Conservation (phyloP, 1,140 invertebrate species). For the Penaeus japonicus region DNA sequence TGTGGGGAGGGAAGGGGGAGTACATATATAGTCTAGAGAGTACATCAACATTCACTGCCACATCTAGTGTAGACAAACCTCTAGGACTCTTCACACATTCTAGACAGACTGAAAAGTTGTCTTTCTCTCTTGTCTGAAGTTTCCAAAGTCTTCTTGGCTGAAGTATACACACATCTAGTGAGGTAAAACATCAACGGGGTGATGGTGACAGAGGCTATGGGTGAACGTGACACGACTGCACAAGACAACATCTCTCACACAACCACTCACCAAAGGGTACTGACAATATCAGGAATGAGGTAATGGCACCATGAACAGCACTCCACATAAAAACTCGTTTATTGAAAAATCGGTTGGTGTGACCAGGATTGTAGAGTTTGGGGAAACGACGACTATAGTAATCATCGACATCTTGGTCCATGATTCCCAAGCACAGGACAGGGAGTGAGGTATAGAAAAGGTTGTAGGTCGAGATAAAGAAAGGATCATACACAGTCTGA, state of each 20-base stretch:
- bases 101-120: no score
- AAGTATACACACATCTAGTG: no score
- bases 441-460: conserved; percentile 74
- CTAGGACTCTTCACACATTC: no score
- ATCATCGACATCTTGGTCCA: conserved; percentile 69
- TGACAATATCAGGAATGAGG: conserved; percentile 95
- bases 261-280: conserved; percentile 85
- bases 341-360: conserved; percentile 94
- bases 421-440: conserved; percentile 71
- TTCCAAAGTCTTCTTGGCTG: no score
- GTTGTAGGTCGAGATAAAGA: conserved; percentile 74
- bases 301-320: conserved; percentile 92
- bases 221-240: background rate
- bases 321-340: conserved; percentile 94
- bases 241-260: background rate
- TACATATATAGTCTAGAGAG: no score
- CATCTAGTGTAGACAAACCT: no score
- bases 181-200: background rate
- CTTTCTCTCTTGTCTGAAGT: no score
- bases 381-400: conserved; percentile 85
- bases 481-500: conserved; percentile 73
- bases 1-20: no score
- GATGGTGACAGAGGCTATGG: background rate
- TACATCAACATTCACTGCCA: no score
- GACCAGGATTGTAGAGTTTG: conserved; percentile 94